Evolutionary conservation across 2,888 invertebrate genomes (phyloP).

Genomic region (Coremacera marginata): DNA sequence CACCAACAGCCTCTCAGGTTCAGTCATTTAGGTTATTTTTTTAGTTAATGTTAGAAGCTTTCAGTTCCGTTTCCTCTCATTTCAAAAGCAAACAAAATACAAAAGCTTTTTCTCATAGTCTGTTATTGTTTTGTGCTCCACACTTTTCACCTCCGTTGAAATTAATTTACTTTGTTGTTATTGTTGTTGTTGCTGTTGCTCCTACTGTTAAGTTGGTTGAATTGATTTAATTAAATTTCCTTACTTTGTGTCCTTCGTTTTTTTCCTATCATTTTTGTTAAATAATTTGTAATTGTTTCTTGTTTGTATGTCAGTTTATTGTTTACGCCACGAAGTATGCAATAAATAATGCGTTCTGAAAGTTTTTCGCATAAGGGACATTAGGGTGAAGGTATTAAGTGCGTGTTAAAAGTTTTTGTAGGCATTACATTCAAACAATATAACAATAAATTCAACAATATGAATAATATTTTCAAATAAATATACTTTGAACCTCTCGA

Average conservation of each 20-base stretch:
- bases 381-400: no score
- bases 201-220: slow-evolving; percentile 1
- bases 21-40: no score
- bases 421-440: no score
- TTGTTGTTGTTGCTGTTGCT: not conserved
- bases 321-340: slow-evolving; percentile 5
- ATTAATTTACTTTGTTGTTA: not conserved
- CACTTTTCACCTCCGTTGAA: not conserved
- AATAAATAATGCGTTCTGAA: slow-evolving; percentile 14
- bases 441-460: no score
- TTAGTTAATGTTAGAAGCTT: not conserved
- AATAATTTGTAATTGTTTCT: slow-evolving; percentile 28
- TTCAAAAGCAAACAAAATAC: not conserved
- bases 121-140: not conserved
- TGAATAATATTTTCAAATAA: no score
- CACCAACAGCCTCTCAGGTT: no score
- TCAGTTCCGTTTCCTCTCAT: not conserved
- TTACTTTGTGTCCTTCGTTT: not conserved
- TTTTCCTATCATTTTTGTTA: not conserved
- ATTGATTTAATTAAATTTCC: slow-evolving; percentile 32
- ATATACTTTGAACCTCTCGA: no score
- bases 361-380: no score
- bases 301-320: not conserved
- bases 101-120: not conserved
- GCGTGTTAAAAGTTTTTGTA: no score